Base-by-base conservation (phyloP, 2,888 invertebrate species). In the Lasioglossum figueresi region DNA sequence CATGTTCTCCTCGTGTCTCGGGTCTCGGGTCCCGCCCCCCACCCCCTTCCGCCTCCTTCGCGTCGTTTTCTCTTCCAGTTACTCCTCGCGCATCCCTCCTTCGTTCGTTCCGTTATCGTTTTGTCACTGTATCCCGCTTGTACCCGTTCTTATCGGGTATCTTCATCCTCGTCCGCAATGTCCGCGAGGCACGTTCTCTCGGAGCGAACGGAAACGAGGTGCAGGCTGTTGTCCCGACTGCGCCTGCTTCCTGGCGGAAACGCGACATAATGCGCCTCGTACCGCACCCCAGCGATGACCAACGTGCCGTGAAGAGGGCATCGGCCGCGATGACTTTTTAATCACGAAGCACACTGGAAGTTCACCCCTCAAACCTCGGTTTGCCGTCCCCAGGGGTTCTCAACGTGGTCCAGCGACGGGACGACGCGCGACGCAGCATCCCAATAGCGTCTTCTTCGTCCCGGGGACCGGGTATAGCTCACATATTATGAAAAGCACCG, bases 261-360 rank as follows among this genome's bases (percentile, higher is more conserved):
- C 85, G 90, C 90, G 90, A 90, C 90, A 86, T 90, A 91, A 90
- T 91, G 87, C 82, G 89, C 79, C 88, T 80, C 87, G 76, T 85
- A 90, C 90, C 88, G 90, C 90, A 90, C 91, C 91, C 90, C 90
- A 91, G 88, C 86, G 89, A 88, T 90, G 91, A 85, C 88, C 89
- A 88, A 82, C 89, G 88, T 86, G 89, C 91, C 90, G 87, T 89
- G 88, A 91, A 91, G 89, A 91, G 91, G 88, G 85, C 85, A 90
- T 90, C 91, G 90, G 83, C 87, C 86, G 83, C 86, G 84, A 91
- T 89, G 88, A 91, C 87, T 91, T 91, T 91, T 91, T 88, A 91
- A 91, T 91, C 90, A 90, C 89, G 88, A 82, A 83, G 66, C 88
- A 86, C 83, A 80, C 84, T 87, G 80, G 79, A 89, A 87, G 66